Conservation (phyloP, 2,888 invertebrate genomes). For the Arge pagana region DNA sequence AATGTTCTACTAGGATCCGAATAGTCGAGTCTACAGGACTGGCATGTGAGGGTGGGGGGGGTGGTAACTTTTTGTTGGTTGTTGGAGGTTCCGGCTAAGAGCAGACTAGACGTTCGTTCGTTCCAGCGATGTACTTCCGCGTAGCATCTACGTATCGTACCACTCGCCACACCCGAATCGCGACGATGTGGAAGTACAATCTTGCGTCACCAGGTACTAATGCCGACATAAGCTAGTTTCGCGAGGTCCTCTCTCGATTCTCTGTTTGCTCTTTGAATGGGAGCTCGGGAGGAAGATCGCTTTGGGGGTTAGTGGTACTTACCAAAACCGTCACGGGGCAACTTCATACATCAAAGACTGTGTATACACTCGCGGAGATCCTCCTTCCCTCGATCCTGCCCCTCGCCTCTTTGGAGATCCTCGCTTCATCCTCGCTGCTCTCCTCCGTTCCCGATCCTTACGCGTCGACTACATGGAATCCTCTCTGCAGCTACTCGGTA, state of each 20-base stretch:
- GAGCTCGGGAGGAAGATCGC: slow-evolving; percentile 39
- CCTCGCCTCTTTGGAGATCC: not conserved
- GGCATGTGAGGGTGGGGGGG: too few relatives aligned
- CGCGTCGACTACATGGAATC: slow-evolving; percentile 4
- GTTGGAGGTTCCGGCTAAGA: too few relatives aligned
- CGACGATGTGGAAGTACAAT: slow-evolving; percentile 4
- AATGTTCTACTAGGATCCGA: too few relatives aligned
- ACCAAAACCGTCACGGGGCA: slow-evolving; percentile 53
- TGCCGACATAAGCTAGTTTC: slow-evolving; percentile 44
- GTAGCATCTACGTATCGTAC: not conserved
- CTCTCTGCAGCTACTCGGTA: slow-evolving; percentile 1
- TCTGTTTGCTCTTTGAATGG: slow-evolving; percentile 39
- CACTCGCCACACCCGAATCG: not conserved
- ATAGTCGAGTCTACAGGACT: too few relatives aligned
- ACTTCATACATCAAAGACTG: slow-evolving; percentile 57
- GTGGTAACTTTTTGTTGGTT: too few relatives aligned
- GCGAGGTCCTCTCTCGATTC: slow-evolving; percentile 41
- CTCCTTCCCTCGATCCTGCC: not conserved
- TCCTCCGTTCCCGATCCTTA: not conserved
- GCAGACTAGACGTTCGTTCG: not conserved
- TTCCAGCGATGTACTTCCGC: too few relatives aligned
- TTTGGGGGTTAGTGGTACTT: slow-evolving; percentile 45
- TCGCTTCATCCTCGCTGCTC: not conserved
- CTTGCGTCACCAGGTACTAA: slow-evolving; percentile 17
- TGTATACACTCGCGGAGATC: slow-evolving; percentile 35